Conservation (phyloP, 2,888 invertebrate genomes). For the Acronicta aceris region DNA sequence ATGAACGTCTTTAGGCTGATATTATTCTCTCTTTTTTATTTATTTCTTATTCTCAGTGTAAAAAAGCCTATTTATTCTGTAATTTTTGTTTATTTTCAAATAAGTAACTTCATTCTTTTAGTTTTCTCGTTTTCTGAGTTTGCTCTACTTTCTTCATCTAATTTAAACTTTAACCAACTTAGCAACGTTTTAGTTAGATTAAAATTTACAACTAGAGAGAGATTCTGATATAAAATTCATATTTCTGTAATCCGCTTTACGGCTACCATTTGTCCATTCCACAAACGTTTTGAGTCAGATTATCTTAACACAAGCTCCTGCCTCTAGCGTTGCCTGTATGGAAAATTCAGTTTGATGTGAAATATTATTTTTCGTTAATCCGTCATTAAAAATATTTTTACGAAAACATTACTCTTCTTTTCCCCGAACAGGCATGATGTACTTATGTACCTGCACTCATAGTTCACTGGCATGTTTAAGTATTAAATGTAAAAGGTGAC, state of each 20-base stretch:
- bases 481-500: too few species aligned
- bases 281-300: slow-evolving; percentile 28
- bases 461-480: too few species aligned
- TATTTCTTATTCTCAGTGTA: too few species aligned
- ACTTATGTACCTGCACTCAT: too few species aligned
- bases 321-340: slow-evolving; percentile 1
- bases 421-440: too few species aligned
- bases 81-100: slow-evolving; percentile 1
- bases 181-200: slow-evolving; percentile 35
- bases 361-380: too few species aligned
- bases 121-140: slow-evolving; percentile 3
- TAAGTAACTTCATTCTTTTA: background rate
- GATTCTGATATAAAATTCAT: slow-evolving; percentile 25
- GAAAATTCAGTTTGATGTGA: slow-evolving; percentile 15
- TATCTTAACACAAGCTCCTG: slow-evolving; percentile 22
- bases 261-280: slow-evolving; percentile 25
- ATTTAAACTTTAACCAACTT: slow-evolving; percentile 29
- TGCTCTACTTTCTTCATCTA: slow-evolving; percentile 7
- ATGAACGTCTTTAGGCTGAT: too few species aligned
- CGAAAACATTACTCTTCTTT: too few species aligned
- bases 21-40: too few species aligned
- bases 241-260: slow-evolving; percentile 32
- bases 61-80: background rate
- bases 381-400: too few species aligned
- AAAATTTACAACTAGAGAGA: slow-evolving; percentile 23